Base-by-base conservation (phyloP, 2,113 vertebrate species). In the Spea bombifrons region DNA sequence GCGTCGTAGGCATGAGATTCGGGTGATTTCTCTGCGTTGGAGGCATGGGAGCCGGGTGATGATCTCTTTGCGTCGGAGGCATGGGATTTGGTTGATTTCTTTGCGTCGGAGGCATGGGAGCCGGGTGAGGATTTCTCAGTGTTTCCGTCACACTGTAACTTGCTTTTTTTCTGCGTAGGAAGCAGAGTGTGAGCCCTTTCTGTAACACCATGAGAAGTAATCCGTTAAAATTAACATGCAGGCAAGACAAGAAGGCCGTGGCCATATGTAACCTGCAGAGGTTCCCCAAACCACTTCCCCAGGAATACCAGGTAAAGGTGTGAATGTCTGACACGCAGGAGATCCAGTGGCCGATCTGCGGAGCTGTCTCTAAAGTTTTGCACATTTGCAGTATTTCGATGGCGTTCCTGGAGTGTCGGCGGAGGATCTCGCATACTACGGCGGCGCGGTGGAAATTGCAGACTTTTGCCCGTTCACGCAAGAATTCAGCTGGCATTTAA, bases 381-480 rank as follows among this genome's bases (percentile, higher is more conserved):
- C 30, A 30, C 30, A 50, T 63, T 71, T 64, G 0, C 86, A 99
- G 97, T 99, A 99, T 81, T 99, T 99, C 82, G 97, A 99, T 80
- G 83, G 82, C 82, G 93, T 99, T 65, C 88, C 88, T 0, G 96
- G 93, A 1, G 89, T 98, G 17, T 81, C 90, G 45, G 57, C 86
- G 43, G 90, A 90, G 66, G 94, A 98, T 71, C 82, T 98, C 81
- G 75, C 94, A 49, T 90, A 90, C 30, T 97, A 95, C n/a, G 97
- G 97, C 0, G 97, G 97, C 0, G 95, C 96, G 0, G 96, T 99
- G 86, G 96, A 99, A 91, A 98, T 99, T 49, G 97, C 97, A 3
- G 97, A 99, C 85, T 99, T 91, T 79, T 99, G 97, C 86, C 96
- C 97, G 9, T 99, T 99, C 84, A 96, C 94, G 83, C 97, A 99